phyloP scores from a whole-genome alignment of 2,888 invertebrate species.

The Operophtera brumata region DNA sequence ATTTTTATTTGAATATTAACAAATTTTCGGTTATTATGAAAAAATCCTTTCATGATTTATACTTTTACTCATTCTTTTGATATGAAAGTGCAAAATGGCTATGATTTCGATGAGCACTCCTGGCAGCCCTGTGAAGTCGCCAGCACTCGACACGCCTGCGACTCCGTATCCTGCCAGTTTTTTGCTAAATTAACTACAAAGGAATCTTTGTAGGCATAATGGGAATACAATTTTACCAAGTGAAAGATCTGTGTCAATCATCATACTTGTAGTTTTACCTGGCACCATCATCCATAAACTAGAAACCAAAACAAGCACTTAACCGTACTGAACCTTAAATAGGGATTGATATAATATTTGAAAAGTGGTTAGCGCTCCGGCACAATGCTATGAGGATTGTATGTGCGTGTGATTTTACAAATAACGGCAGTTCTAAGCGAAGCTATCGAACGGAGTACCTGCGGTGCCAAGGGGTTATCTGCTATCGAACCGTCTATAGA shows the following conservation, averaged over 20 bases:
- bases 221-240: constrained; percentile 42
- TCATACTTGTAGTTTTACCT: background rate
- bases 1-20: too few species aligned
- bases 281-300: constrained; percentile 4
- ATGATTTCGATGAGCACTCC: background rate
- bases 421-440: constrained; percentile 70
- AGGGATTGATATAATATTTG: constrained; percentile 28
- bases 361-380: constrained; percentile 26
- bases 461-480: constrained; percentile 70
- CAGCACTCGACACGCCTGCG: constrained; percentile 67
- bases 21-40: background rate
- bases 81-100: background rate
- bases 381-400: constrained; percentile 56
- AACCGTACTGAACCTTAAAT: constrained; percentile 11
- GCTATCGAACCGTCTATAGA: constrained; percentile 60
- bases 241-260: constrained; percentile 26
- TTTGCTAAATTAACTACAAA: constrained; percentile 68
- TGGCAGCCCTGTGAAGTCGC: constrained; percentile 47
- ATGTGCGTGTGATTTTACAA: constrained; percentile 64
- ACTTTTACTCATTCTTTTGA: background rate
- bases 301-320: constrained; percentile 10
- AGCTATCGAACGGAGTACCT: constrained; percentile 61
- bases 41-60: background rate
- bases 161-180: constrained; percentile 70
- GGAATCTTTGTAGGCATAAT: constrained; percentile 60